These are phyloP conservation scores for Agrypnus murinus DNA, from an alignment of 2,888 invertebrate genomes.

Conservation along the genomic window DNA sequence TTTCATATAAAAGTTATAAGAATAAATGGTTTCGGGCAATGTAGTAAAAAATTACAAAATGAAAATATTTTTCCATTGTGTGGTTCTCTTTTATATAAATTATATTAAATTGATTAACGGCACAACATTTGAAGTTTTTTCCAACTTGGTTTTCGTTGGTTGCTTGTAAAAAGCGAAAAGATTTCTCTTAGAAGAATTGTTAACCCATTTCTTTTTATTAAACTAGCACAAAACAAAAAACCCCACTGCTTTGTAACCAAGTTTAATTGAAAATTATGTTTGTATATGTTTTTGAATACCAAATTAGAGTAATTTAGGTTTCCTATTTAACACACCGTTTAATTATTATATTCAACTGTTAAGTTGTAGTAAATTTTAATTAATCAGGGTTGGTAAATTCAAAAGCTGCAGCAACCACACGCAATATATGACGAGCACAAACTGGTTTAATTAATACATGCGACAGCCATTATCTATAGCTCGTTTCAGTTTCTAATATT, in stretches of 20 bases:
- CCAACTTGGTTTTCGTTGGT: no score
- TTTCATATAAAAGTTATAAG: no score
- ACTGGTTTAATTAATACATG: constrained; percentile 55
- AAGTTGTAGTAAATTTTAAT: constrained; percentile 19
- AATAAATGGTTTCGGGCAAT: no score
- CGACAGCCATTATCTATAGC: constrained; percentile 50
- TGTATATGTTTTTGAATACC: no score
- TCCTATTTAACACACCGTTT: background rate
- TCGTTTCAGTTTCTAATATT: constrained; percentile 32
- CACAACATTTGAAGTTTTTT: no score
- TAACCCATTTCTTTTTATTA: background rate
- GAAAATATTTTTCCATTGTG: no score
- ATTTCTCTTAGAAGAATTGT: no score
- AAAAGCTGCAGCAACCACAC: constrained; percentile 2
- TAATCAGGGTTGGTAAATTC: constrained; percentile 13
- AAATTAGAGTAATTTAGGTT: constrained; percentile 7
- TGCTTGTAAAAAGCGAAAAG: no score
- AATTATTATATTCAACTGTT: constrained; percentile 3
- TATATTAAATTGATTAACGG: no score
- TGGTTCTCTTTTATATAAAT: no score
- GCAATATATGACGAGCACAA: constrained; percentile 47
- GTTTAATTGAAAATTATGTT: background rate
- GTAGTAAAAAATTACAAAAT: no score
- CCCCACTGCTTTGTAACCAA: background rate
- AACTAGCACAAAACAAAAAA: background rate